Evolutionary conservation across 2,888 invertebrate species (phyloP).

Genomic region (Papilio gigon): DNA sequence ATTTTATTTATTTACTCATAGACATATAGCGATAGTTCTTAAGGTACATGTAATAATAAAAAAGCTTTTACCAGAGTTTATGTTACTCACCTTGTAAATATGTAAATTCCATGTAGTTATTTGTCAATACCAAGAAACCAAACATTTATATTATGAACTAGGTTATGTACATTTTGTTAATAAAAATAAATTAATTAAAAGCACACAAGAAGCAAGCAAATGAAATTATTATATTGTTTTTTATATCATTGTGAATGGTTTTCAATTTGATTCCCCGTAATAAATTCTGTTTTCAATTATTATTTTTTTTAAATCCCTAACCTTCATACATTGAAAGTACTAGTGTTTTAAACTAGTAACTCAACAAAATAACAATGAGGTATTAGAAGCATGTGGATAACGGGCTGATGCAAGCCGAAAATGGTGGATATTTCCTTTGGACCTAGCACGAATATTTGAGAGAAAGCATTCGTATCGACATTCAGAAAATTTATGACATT

Average conservation of each 20-base stretch:
- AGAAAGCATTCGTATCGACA: no score
- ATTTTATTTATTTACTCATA: conserved; percentile 70
- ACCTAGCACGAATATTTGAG: no score
- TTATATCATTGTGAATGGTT: conserved; percentile 65
- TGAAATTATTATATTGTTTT: conserved; percentile 71
- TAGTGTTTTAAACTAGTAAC: not conserved
- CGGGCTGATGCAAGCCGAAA: not conserved
- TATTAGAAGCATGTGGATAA: not conserved
- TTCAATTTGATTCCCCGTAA: conserved; percentile 72
- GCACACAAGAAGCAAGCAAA: conserved; percentile 54
- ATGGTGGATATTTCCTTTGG: no score
- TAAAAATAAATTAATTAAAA: conserved; percentile 63
- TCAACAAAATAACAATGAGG: not conserved
- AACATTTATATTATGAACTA: conserved; percentile 74
- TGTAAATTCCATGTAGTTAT: conserved; percentile 79
- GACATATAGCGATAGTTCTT: conserved; percentile 52
- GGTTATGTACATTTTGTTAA: conserved; percentile 78
- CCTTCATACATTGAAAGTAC: not conserved
- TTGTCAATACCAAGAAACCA: conserved; percentile 80
- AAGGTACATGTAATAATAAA: conserved; percentile 53
- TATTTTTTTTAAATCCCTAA: conserved; percentile 45
- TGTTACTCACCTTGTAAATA: conserved; percentile 76
- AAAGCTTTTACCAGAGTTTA: conserved; percentile 72
- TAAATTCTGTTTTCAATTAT: conserved; percentile 79
- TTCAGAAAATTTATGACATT: no score